Evolutionary conservation across 1,140 invertebrate species (phyloP), one percentile per base, ranked within the genome.

Genomic region (Diachasma alloeum): DNA sequence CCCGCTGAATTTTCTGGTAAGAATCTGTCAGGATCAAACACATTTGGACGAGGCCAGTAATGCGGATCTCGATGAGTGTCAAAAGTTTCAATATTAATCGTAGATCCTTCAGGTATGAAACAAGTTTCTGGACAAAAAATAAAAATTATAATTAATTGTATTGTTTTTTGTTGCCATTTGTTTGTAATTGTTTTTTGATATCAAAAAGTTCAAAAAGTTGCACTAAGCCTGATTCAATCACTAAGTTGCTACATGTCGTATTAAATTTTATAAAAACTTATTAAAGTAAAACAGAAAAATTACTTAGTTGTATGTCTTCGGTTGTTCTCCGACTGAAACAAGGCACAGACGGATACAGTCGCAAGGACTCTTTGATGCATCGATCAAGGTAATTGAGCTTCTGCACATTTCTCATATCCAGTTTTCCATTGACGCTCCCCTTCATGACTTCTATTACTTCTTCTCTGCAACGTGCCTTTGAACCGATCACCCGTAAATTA

Each of bases 291-390:
- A n/a, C n/a, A n/a, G n/a, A n/a, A n/a, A n/a, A n/a, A n/a, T n/a
- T 44, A 79, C 26, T 0, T 53, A 56, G 15, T 80, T 81, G 69
- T 19, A 85, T 9, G 87, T 91, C 81, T 90, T 88, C 69, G 83
- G 85, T 71, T 80, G 92, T 75, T 31, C 81, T 80, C 68, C 92
- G 81, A 5, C 83, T 88, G 68, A 92, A 89, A 1, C 90, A 77
- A 10, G 92, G 92, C 1, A 93, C 92, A 67, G 91, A 90, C 4
- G 93, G 92, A 81, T 89, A 93, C 11, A 93, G 75, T 71, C 93
- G 77, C 15, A 93, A 81, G 17, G 90, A 82, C 87, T 93, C 93
- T 85, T 93, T 93, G 42, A 93, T 91, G 70, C 91, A 91, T 76
- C 90, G 87, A 80, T 93, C 93, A 56, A 93, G 80, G 81, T 93